Base-by-base conservation (phyloP, 1,140 invertebrate species). In the Drusus annulatus region DNA sequence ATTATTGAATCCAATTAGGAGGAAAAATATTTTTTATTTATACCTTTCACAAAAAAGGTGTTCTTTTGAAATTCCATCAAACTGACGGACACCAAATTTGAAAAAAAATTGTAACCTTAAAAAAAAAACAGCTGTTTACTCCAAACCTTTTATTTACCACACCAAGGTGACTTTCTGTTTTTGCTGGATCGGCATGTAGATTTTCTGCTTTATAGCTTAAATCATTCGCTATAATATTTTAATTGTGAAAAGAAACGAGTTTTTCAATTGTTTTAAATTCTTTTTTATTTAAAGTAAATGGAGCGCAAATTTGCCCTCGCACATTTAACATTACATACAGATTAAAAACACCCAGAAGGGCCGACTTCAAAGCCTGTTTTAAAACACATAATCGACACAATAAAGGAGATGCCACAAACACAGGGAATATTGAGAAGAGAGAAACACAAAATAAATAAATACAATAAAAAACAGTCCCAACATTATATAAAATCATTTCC, bases 331-430 rank as follows among this genome's bases (percentile, higher is more conserved):
- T 69, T 51, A 71, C 45, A 71, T 71, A 52, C 19, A 54, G 19
- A 71, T 71, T 28, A 71, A 65, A 65, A 45, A 45, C 15, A 68
- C 28, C 63, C 63, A 71, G 45, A 13, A 52, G 45, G 68, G 62
- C 62, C 62, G 2, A 28, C 13, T 65, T 65, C 21, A 63, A 71
- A 10, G 50, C 19, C 68, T 21, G 0, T 13, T 25, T 71, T 71
- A 51, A 23, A 52, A 71, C 68, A 71, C 68, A 71, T 51, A 71
- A 71, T 71, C 45, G 68, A 71, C 36, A 71, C 50, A 71, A 71
- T 25, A 51, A 51, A 52, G 52, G 16, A 52, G 21, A 52, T 50
- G 63, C 63, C 63, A 68, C 28, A 28, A 71, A 71, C 21, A 28
- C 62, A 3, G 16, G 23, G 25, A 65, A 65, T 65, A n/a, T 65